phyloP scores from a whole-genome alignment of 2,888 invertebrate genomes.

The Arge pagana region DNA sequence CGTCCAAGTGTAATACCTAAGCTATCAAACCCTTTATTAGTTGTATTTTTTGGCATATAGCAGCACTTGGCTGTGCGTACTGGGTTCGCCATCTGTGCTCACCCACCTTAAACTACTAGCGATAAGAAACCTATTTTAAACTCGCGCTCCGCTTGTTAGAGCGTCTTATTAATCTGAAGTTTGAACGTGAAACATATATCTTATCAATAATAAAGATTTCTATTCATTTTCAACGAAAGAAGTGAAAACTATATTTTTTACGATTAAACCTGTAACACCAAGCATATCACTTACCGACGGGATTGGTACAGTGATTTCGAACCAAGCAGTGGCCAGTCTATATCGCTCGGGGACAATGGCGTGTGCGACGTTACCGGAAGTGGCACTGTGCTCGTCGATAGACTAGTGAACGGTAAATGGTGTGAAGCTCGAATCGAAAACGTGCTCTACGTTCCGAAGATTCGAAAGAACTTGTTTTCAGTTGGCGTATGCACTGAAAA shows the following conservation, averaged over 20 bases:
- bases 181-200: too few relatives aligned
- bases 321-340: not conserved
- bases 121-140: too few relatives aligned
- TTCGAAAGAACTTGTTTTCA: slow-evolving; percentile 31
- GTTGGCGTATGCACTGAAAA: slow-evolving; percentile 21
- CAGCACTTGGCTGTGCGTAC: too few relatives aligned
- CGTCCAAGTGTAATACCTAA: slow-evolving; percentile 25
- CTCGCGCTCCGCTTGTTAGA: too few relatives aligned
- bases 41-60: too few relatives aligned
- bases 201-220: too few relatives aligned
- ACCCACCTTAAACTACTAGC: too few relatives aligned
- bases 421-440: slow-evolving; percentile 24
- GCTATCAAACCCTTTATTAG: too few relatives aligned
- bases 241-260: too few relatives aligned
- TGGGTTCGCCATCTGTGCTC: too few relatives aligned
- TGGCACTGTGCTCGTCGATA: slow-evolving; percentile 13
- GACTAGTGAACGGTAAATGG: slow-evolving; percentile 20
- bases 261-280: slow-evolving; percentile 12
- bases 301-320: slow-evolving; percentile 22
- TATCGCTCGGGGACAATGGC: slow-evolving; percentile 28
- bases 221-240: too few relatives aligned
- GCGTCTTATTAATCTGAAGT: too few relatives aligned
- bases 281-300: slow-evolving; percentile 19
- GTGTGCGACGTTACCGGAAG: slow-evolving; percentile 19
- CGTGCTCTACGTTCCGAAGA: slow-evolving; percentile 30